These are phyloP conservation scores for Himalopsyche tibetana DNA, from an alignment of 2,888 invertebrate genomes.

Conservation along the genomic window DNA sequence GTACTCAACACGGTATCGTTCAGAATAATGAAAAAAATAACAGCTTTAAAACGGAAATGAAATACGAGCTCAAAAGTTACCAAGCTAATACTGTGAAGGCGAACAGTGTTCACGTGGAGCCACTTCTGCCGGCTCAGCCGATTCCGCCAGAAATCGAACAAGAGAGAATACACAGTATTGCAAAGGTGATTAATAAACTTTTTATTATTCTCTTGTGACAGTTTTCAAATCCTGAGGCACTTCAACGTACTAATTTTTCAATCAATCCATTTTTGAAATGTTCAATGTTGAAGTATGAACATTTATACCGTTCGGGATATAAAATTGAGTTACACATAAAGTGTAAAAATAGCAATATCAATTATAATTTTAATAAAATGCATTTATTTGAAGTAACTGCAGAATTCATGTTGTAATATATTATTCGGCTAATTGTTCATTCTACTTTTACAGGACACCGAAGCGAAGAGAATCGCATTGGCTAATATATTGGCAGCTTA, in stretches of 20 bases:
- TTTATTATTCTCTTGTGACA: background rate
- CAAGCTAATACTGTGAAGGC: conserved; percentile 69
- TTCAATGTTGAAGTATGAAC: background rate
- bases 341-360: too few relatives aligned
- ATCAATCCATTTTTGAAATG: conserved; percentile 45
- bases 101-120: conserved; percentile 74
- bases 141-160: conserved; percentile 90
- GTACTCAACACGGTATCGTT: conserved; percentile 67
- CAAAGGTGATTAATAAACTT: conserved; percentile 79
- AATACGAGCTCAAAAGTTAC: conserved; percentile 52
- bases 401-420: background rate
- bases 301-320: too few relatives aligned
- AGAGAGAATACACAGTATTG: conserved; percentile 87
- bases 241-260: conserved; percentile 5
- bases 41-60: conserved; percentile 49
- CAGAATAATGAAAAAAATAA: conserved; percentile 55
- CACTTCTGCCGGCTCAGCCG: conserved; percentile 81
- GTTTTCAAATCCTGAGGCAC: too few relatives aligned
- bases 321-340: too few relatives aligned
- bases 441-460: conserved; percentile 81
- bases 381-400: background rate
- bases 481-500: conserved; percentile 91
- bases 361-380: too few relatives aligned
- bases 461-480: conserved; percentile 89
- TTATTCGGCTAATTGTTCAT: background rate